Evolutionary conservation across 2,888 invertebrate species (phyloP).

Genomic region (Drosophila gaucha): DNA sequence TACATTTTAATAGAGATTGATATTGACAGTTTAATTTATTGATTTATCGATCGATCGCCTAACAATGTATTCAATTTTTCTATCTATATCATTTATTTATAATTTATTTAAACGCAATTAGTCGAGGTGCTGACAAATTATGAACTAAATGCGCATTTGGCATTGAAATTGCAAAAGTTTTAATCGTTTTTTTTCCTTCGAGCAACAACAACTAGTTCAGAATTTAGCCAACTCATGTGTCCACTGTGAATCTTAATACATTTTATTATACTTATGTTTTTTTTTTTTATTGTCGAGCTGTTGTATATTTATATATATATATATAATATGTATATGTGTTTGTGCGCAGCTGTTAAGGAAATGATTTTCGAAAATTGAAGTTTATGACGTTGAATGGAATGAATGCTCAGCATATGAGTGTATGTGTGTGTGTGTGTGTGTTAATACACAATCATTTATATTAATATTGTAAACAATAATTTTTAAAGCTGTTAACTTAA

Average conservation of each 20-base stretch:
- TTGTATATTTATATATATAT: slow-evolving; percentile 11
- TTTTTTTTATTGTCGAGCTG: slow-evolving; percentile 29
- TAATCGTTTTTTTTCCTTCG: slow-evolving; percentile 18
- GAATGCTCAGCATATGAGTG: slow-evolving; percentile 30
- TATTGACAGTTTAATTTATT: background rate
- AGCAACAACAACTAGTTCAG: slow-evolving; percentile 24
- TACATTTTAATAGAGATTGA: slow-evolving; percentile 1
- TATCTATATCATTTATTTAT: slow-evolving; percentile 10
- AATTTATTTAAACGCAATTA: slow-evolving; percentile 34
- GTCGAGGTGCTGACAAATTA: slow-evolving; percentile 37
- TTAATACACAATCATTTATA: slow-evolving; percentile 71
- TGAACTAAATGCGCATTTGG: slow-evolving; percentile 39
- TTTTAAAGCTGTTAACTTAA: slow-evolving; percentile 68
- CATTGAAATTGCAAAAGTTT: slow-evolving; percentile 30
- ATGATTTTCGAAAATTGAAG: slow-evolving; percentile 83
- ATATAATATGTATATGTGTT: slow-evolving; percentile 45
- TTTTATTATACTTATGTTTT: slow-evolving; percentile 47
- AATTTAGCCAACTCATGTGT: slow-evolving; percentile 38
- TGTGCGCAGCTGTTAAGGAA: slow-evolving; percentile 83
- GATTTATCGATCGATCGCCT: background rate
- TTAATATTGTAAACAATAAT: slow-evolving; percentile 74
- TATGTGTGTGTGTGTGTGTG: slow-evolving; percentile 24
- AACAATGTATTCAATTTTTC: background rate
- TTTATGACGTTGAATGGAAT: slow-evolving; percentile 83
- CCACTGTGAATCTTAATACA: slow-evolving; percentile 72